Percentiles rank a stretch among this genome's conserved stretches.
Conservation (phyloP, 2,113 vertebrate species). For the Progne subis region DNA sequence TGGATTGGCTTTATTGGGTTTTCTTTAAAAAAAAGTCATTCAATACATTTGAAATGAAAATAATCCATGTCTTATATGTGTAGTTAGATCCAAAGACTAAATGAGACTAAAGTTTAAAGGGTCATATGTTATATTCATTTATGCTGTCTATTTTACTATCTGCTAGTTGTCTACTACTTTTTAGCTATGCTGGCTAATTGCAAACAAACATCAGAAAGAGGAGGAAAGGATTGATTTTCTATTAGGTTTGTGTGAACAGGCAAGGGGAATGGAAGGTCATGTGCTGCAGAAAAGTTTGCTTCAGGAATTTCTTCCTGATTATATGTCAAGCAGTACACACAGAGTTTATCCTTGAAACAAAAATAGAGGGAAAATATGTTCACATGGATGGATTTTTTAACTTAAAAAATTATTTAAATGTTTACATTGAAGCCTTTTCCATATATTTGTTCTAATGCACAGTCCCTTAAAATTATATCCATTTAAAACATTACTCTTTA, state of each 20-base stretch:
- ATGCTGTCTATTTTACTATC: background rate
- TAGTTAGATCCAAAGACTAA: background rate
- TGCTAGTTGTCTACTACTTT: background rate
- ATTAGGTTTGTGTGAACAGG: background rate
- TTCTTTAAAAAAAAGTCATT: background rate
- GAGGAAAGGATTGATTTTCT: background rate
- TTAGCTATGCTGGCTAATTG: background rate
- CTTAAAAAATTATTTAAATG: background rate
- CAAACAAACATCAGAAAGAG: background rate
- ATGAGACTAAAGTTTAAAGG: background rate
- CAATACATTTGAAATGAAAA: background rate
- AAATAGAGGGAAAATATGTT: background rate
- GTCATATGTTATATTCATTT: background rate
- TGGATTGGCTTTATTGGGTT: background rate
- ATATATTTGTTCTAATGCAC: background rate
- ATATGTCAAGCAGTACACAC: background rate
- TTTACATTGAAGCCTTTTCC: background rate
- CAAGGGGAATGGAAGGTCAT: background rate
- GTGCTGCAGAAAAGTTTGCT: background rate
- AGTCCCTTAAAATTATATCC: background rate
- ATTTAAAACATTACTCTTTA: background rate
- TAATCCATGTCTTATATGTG: background rate
- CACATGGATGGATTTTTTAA: background rate
- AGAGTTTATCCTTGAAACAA: background rate
- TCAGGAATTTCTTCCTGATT: background rate